Conservation (phyloP, 2,113 vertebrate species). For the Ovis aries region ARS-UI_Ramb_v3.0 NC_056078.1:7813501-7814000, state of each 20-base stretch:
- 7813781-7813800: not conserved
- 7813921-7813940: not conserved
- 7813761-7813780: constrained; percentile 28
- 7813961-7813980: not conserved
- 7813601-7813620: not conserved
- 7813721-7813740: constrained; percentile 13
- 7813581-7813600: not conserved
- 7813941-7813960: not conserved
- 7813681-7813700: not conserved
- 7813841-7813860: not conserved
- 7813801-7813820: not conserved
- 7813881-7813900: not conserved
- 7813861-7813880: not conserved
- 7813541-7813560: not conserved
- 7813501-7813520: constrained; percentile 22
- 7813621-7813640: not conserved
- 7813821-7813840: not conserved
- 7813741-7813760: not conserved
- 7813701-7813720: not conserved
- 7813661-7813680: not conserved
- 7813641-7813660: not conserved
- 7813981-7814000: not conserved
- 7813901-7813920: not conserved
- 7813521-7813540: constrained; percentile 31
- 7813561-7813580: not conserved